These are phyloP conservation scores for Ophiothrix spiculata DNA, from an alignment of 35 echinoderm and acorn worm species.

Conservation along the genomic window DNA sequence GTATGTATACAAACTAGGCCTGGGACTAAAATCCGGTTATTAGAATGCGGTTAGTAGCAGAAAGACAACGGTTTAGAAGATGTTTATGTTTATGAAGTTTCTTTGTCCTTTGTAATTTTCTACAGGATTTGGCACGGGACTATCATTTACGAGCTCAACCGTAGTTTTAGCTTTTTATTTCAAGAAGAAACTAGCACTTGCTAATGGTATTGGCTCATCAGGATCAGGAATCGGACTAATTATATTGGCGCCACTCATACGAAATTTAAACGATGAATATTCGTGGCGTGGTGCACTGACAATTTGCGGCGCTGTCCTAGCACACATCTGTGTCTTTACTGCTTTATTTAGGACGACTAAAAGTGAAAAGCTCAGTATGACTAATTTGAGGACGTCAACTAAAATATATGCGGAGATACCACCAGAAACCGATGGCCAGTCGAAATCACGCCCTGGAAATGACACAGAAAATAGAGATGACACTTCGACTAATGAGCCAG, in stretches of 20 bases:
- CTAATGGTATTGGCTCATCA: conserved; percentile 16
- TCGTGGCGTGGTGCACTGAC: conserved; percentile 23
- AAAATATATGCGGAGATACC: not conserved
- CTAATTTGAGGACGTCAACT: not conserved
- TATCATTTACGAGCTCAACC: not conserved
- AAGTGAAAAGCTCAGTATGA: not conserved
- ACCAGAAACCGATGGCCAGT: not conserved
- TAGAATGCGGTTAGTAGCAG: not conserved
- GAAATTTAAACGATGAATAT: conserved; percentile 16
- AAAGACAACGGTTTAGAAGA: not conserved
- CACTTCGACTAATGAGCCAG: not conserved
- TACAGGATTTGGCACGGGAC: conserved; percentile 18
- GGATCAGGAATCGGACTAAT: conserved; percentile 17
- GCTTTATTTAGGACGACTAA: conserved; percentile 5
- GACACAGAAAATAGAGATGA: not conserved
- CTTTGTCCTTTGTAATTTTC: not conserved
- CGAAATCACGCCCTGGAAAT: not conserved
- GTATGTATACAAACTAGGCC: not conserved
- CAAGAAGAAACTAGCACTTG: conserved; percentile 10
- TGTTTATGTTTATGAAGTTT: not conserved
- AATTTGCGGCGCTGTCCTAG: not conserved
- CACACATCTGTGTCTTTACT: not conserved
- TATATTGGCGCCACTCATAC: not conserved
- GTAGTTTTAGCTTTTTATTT: conserved; percentile 22
- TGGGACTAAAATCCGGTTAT: not conserved